A percentile compares a stretch with the other conserved stretches of the same genome.
phyloP scores from a whole-genome alignment of 2,888 invertebrate genomes.

The Drosophila fungiperda region DNA sequence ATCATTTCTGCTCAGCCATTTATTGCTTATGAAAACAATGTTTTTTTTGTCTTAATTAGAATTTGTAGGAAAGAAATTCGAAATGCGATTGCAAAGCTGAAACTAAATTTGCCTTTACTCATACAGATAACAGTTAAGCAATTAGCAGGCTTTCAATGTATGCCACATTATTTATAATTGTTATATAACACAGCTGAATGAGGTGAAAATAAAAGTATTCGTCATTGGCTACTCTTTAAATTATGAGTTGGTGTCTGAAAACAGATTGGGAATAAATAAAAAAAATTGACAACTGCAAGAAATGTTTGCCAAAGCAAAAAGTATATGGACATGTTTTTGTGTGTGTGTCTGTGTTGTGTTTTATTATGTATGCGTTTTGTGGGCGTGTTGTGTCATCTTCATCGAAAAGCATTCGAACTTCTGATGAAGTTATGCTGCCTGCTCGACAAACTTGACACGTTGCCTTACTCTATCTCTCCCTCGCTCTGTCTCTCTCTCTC shows the following conservation, averaged over 20 bases:
- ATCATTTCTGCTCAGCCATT: not conserved
- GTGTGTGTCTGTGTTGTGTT: not conserved
- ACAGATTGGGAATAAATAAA: not conserved
- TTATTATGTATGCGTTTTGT: conserved; percentile 3
- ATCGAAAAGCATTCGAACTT: conserved; percentile 32
- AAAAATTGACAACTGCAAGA: not conserved
- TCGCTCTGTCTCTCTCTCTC: conserved; percentile 3
- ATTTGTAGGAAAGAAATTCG: not conserved
- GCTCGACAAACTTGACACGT: conserved; percentile 62
- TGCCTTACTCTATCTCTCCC: conserved; percentile 28
- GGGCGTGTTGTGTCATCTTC: conserved; percentile 37
- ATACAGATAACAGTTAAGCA: not conserved
- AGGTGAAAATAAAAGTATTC: not conserved
- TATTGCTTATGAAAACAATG: not conserved
- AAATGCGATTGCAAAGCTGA: not conserved
- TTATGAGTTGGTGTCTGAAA: not conserved
- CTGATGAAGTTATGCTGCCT: conserved; percentile 16
- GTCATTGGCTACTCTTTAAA: not conserved
- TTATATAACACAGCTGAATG: not conserved
- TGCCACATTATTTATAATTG: not conserved
- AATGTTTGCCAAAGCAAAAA: not conserved
- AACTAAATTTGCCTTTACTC: not conserved
- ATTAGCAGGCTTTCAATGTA: not conserved
- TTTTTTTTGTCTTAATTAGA: not conserved
- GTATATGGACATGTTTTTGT: not conserved